These are phyloP conservation scores for Brachionus calyciflorus DNA, from an alignment of 1,140 invertebrate genomes.

Conservation along the genomic window DNA sequence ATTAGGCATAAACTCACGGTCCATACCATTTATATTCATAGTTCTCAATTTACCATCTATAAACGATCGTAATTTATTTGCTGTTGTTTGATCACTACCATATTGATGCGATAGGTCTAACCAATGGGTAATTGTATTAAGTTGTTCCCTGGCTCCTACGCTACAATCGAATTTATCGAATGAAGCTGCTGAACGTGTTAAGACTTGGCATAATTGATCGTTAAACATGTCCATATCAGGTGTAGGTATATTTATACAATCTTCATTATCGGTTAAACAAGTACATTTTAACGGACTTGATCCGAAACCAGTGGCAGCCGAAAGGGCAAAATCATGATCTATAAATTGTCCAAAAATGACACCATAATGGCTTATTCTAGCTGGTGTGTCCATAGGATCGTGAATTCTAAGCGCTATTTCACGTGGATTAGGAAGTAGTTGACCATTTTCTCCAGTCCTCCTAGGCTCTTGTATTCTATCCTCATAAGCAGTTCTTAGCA, in stretches of 20 bases:
- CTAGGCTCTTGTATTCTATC: background rate
- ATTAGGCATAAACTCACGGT: constrained; percentile 24
- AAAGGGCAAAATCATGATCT: constrained; percentile 49
- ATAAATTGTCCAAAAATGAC: constrained; percentile 52
- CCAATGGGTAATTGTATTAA: constrained; percentile 76
- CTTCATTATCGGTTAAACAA: background rate
- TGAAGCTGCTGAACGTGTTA: constrained; percentile 39
- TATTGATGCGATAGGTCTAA: constrained; percentile 81
- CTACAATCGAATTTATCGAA: constrained; percentile 43
- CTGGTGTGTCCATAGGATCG: constrained; percentile 13
- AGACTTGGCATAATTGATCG: constrained; percentile 25
- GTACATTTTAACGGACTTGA: background rate
- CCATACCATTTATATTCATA: constrained; percentile 19
- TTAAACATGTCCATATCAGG: constrained; percentile 16
- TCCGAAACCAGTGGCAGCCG: constrained; percentile 13
- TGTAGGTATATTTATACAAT: constrained; percentile 45
- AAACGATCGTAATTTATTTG: constrained; percentile 23
- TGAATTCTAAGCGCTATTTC: background rate
- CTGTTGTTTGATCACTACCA: constrained; percentile 56
- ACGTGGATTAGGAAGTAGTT: constrained; percentile 17
- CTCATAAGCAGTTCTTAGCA: constrained; percentile 29
- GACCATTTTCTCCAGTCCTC: background rate
- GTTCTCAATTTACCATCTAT: constrained; percentile 34
- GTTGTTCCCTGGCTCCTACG: constrained; percentile 63
- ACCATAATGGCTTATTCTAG: constrained; percentile 26